Conservation (phyloP, 1,140 invertebrate species). For the Archegozetes longisetosus region DNA sequence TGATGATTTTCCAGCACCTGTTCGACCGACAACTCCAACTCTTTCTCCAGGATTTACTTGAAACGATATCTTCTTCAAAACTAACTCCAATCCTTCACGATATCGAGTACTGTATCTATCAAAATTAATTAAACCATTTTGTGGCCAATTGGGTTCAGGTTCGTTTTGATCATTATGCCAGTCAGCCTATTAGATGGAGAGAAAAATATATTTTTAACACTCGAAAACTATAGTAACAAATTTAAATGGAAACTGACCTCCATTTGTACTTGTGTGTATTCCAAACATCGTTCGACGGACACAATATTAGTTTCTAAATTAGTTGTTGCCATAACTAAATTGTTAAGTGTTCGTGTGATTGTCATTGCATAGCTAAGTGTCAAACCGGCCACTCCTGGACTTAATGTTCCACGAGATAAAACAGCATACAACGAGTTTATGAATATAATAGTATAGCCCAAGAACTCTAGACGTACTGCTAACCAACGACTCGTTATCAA, state of each 20-base stretch:
- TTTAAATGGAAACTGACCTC: too few species aligned
- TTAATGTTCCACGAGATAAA: constrained; percentile 41
- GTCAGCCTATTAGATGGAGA: neutral
- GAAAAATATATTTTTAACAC: neutral
- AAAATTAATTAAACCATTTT: constrained; percentile 25
- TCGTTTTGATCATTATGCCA: constrained; percentile 28
- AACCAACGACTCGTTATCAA: constrained; percentile 26
- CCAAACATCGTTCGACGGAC: constrained; percentile 42
- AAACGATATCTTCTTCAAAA: constrained; percentile 23
- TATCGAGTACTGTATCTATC: constrained; percentile 25
- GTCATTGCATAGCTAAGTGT: constrained; percentile 76
- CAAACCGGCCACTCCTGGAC: constrained; percentile 63
- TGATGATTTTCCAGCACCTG: constrained; percentile 39
- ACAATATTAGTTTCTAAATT: constrained; percentile 49
- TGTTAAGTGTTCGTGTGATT: constrained; percentile 42
- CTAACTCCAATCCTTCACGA: constrained; percentile 24
- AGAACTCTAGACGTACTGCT: constrained; percentile 27
- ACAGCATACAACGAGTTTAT: constrained; percentile 28
- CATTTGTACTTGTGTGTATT: constrained; percentile 47
- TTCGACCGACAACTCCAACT: constrained; percentile 38
- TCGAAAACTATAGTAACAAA: too few species aligned
- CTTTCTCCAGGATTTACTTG: constrained; percentile 18
- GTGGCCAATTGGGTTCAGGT: constrained; percentile 30
- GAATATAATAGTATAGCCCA: constrained; percentile 28
- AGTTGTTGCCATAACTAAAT: constrained; percentile 40